Conservation (phyloP, 1,140 invertebrate species). For the Bathynomus jamesi region DNA sequence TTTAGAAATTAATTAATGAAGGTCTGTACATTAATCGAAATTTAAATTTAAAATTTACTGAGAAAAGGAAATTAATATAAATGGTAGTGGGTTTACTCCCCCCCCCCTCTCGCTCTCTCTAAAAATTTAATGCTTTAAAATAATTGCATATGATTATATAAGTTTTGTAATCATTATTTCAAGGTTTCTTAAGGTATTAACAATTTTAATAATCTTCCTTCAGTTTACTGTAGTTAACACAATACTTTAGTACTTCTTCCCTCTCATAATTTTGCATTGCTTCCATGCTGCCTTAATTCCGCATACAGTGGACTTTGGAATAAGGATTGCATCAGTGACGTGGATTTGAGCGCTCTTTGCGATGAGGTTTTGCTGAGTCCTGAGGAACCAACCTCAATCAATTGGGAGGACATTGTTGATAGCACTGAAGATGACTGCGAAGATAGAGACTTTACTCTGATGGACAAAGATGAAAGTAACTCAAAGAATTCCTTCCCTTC, state of each 20-base stretch:
- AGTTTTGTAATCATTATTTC: too few relatives aligned
- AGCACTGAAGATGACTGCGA: background rate
- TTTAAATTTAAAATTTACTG: too few relatives aligned
- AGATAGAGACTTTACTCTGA: background rate
- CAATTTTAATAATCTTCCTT: too few relatives aligned
- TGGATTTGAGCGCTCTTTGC: constrained; percentile 23
- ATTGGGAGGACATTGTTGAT: constrained; percentile 18
- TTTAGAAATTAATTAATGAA: too few relatives aligned
- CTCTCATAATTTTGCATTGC: background rate
- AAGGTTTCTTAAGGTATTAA: too few relatives aligned
- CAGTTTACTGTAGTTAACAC: too few relatives aligned
- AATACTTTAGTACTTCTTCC: background rate
- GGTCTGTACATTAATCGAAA: too few relatives aligned
- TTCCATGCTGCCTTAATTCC: background rate
- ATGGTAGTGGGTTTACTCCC: too few relatives aligned
- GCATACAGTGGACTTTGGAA: background rate
- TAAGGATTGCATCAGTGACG: background rate
- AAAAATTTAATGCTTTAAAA: too few relatives aligned
- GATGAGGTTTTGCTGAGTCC: constrained; percentile 19
- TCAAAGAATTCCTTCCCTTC: background rate
- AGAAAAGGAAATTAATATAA: too few relatives aligned
- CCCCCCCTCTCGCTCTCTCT: too few relatives aligned
- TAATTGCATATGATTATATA: too few relatives aligned
- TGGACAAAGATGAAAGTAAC: background rate
- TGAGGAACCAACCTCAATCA: constrained; percentile 17